These are phyloP conservation scores for Tetrapedia diversipes DNA, from an alignment of 2,888 invertebrate species.

Conservation along the genomic window DNA sequence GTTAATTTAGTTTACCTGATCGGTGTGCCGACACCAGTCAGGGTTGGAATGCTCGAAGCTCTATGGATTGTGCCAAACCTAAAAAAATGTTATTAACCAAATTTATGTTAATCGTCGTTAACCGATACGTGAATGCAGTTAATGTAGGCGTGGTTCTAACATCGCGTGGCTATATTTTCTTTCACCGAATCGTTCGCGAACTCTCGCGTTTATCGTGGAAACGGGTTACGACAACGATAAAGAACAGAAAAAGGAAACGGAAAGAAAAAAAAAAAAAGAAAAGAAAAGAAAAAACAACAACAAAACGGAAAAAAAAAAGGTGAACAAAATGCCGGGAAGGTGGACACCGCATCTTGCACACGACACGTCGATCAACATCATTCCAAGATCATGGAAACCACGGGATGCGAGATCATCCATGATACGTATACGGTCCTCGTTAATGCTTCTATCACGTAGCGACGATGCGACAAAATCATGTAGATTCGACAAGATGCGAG, in stretches of 20 bases:
- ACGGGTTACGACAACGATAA: neutral
- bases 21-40: slow-evolving; percentile 88
- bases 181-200: neutral
- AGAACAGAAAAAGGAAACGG: neutral
- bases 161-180: neutral
- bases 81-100: slow-evolving; percentile 78
- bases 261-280: slow-evolving; percentile 1
- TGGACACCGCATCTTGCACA: slow-evolving; percentile 33
- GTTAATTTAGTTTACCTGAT: slow-evolving; percentile 87
- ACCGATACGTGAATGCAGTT: slow-evolving; percentile 38
- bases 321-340: slow-evolving; percentile 21
- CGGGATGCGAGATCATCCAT: slow-evolving; percentile 29
- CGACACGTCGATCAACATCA: slow-evolving; percentile 38
- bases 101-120: slow-evolving; percentile 62
- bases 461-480: slow-evolving; percentile 38
- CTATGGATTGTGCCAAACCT: slow-evolving; percentile 91
- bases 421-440: slow-evolving; percentile 33
- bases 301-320: neutral
- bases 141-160: slow-evolving; percentile 43
- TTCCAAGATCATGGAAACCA: slow-evolving; percentile 50
- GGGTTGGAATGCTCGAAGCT: slow-evolving; percentile 95
- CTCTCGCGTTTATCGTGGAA: neutral
- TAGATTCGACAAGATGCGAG: slow-evolving; percentile 60
- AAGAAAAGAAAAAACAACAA: neutral
- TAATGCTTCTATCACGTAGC: slow-evolving; percentile 39